Evolutionary conservation across 2,797 vertebrate genomes (phyloP).

Genomic region (Enteromius mattozi): DNA sequence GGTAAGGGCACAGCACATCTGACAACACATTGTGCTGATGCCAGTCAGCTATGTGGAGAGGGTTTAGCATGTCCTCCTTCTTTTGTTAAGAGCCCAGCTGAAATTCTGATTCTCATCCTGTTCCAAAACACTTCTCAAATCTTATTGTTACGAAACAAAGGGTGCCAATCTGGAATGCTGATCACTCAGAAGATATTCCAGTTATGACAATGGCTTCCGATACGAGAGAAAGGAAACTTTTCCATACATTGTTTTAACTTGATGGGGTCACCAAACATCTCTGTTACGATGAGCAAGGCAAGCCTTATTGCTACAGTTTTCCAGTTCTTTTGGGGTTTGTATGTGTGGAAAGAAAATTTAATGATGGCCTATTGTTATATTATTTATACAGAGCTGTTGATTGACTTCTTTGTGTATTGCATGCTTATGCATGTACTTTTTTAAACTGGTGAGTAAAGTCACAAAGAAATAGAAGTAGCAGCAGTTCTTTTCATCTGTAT

Average conservation of each 20-base stretch:
- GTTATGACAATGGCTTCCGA: constrained; percentile 53
- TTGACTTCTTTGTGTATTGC: background rate
- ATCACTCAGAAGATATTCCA: constrained; percentile 52
- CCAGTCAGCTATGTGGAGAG: constrained; percentile 45
- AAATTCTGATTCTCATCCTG: constrained; percentile 43
- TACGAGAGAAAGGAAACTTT: constrained; percentile 39
- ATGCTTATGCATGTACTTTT: background rate
- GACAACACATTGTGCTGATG: constrained; percentile 52
- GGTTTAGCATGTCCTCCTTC: constrained; percentile 54
- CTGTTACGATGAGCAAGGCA: background rate
- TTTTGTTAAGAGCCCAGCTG: constrained; percentile 39
- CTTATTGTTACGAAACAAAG: constrained; percentile 50
- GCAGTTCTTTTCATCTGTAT: background rate
- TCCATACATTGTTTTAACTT: constrained; percentile 45
- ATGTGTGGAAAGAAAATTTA: background rate
- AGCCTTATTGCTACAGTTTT: constrained; percentile 14
- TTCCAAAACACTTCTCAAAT: constrained; percentile 47
- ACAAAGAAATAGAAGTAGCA: background rate
- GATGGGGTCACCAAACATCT: constrained; percentile 30
- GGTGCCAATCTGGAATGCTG: constrained; percentile 56
- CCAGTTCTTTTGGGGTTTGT: background rate
- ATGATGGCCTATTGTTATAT: background rate
- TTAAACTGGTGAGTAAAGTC: background rate
- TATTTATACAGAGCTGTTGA: background rate
- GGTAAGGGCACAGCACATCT: constrained; percentile 34